Evolutionary conservation across 2,797 vertebrate genomes (phyloP).

Genomic region (Xenopus petersii): DNA sequence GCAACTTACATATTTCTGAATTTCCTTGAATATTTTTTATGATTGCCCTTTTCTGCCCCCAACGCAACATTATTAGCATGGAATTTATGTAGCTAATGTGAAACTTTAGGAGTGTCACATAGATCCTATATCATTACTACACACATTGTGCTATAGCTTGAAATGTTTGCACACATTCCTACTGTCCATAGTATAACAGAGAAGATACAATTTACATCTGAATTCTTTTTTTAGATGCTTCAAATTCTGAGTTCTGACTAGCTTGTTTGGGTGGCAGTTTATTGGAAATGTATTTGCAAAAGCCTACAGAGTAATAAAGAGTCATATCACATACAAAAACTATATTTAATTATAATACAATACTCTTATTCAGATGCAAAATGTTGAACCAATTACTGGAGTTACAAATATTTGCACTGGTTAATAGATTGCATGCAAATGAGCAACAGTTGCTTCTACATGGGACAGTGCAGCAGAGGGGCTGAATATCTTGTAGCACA

Average conservation of each 20-base stretch:
- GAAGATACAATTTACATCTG: conserved; percentile 32
- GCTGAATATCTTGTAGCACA: no score
- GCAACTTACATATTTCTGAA: conserved; percentile 37
- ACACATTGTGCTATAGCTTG: conserved; percentile 14
- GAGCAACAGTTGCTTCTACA: no score
- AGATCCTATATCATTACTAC: conserved; percentile 35
- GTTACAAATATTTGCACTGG: no score
- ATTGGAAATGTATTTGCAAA: not conserved
- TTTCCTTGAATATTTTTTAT: conserved; percentile 37
- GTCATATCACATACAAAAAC: no score
- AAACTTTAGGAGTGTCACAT: conserved; percentile 38
- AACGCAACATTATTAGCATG: conserved; percentile 39
- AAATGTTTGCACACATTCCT: conserved; percentile 37
- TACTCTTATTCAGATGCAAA: no score
- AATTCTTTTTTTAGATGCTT: not conserved
- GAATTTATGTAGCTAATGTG: conserved; percentile 47
- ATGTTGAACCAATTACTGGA: no score
- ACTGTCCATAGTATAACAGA: conserved; percentile 16
- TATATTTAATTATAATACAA: no score
- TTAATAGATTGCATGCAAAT: no score
- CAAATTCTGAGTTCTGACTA: not conserved
- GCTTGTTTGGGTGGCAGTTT: not conserved
- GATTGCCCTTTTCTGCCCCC: conserved; percentile 28
- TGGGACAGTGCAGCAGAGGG: no score
- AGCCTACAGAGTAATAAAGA: no score